phyloP scores from a whole-genome alignment of 2,797 vertebrate species.

The Sebastes diploproa region DNA sequence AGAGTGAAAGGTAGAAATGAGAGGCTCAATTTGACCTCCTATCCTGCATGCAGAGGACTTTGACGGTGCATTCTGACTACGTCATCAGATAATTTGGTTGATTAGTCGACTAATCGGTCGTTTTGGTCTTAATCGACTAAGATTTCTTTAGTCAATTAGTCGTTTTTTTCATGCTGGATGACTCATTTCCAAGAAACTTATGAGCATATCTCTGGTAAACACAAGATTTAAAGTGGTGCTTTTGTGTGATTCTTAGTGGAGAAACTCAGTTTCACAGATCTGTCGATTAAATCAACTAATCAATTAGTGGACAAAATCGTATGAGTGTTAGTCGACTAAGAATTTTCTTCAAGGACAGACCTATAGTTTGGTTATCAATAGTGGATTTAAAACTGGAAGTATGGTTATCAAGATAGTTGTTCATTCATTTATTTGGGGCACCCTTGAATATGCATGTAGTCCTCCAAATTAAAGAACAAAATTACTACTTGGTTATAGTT shows the following conservation, averaged over 20 bases:
- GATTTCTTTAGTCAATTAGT: too few species aligned
- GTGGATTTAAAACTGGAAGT: background rate
- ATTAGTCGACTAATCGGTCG: accelerated
- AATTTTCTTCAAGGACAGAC: accelerated
- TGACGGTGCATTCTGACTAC: background rate
- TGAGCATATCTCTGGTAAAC: background rate
- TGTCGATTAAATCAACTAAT: too few species aligned
- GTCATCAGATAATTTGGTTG: background rate
- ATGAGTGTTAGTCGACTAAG: too few species aligned
- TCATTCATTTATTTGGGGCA: background rate
- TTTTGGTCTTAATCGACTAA: accelerated
- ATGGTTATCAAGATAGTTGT: background rate
- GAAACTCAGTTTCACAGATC: too few species aligned
- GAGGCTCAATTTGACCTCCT: background rate
- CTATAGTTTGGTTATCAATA: background rate
- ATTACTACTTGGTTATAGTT: background rate
- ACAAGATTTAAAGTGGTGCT: background rate
- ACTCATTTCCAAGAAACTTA: background rate
- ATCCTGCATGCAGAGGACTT: background rate
- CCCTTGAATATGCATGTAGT: background rate
- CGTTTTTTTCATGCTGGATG: background rate
- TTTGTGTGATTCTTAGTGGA: background rate
- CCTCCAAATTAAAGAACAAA: background rate
- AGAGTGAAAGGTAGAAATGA: background rate
- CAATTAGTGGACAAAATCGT: too few species aligned